These are phyloP conservation scores for Rhimphoctona megacephalus DNA, from an alignment of 2,888 invertebrate genomes.

Conservation along the genomic window DNA sequence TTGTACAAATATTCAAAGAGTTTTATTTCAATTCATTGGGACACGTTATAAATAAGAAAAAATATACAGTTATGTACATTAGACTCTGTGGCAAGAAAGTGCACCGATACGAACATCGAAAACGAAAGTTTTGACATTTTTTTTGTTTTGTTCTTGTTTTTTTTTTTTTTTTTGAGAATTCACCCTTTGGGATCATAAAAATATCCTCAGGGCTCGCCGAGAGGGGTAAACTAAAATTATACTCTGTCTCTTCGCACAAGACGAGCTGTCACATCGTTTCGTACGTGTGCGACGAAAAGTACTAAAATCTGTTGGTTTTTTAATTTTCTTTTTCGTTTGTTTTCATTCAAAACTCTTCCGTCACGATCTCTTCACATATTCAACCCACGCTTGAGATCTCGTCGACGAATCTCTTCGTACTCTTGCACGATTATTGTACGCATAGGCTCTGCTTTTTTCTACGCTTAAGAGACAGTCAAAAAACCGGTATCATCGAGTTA, in stretches of 20 bases:
- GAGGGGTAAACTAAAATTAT: conserved; percentile 34
- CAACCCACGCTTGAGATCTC: conserved; percentile 60
- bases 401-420: conserved; percentile 52
- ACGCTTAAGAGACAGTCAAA: conserved; percentile 18
- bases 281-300: conserved; percentile 34
- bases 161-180: neutral
- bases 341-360: conserved; percentile 46
- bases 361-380: conserved; percentile 62
- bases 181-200: conserved; percentile 13
- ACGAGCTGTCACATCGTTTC: conserved; percentile 23
- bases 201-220: conserved; percentile 36
- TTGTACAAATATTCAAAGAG: neutral
- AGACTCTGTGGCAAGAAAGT: neutral
- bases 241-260: conserved; percentile 4
- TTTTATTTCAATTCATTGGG: neutral
- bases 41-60: neutral
- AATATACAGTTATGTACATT: neutral
- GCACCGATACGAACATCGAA: neutral
- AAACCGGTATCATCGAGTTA: conserved; percentile 58
- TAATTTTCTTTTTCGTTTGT: neutral
- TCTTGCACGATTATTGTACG: conserved; percentile 33
- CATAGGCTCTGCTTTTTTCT: conserved; percentile 29
- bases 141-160: neutral
- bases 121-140: neutral
- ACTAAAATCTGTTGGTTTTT: conserved; percentile 9